phyloP scores from a whole-genome alignment of 2,888 invertebrate species.

The Pardosa pseudoannulata region DNA sequence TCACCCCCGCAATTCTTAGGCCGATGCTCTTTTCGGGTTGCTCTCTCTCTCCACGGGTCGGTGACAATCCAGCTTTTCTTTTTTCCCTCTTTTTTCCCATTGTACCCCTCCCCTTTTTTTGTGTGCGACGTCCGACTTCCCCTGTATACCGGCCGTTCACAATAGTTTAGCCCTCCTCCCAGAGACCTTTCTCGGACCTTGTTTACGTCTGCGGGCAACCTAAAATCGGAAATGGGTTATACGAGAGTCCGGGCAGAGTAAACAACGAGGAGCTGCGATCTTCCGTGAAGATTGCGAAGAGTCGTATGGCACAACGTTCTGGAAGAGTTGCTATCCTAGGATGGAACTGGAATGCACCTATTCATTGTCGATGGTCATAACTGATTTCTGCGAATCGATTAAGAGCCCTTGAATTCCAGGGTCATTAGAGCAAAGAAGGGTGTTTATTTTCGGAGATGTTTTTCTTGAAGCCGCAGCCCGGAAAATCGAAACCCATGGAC shows the following conservation, averaged over 20 bases:
- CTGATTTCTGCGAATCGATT: no score
- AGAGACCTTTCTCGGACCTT: neutral
- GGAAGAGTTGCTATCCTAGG: neutral
- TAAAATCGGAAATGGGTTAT: conserved; percentile 15
- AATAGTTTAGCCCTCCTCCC: neutral
- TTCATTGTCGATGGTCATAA: no score
- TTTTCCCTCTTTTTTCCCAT: neutral
- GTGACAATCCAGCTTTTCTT: neutral
- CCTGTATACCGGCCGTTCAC: neutral
- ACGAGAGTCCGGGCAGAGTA: neutral
- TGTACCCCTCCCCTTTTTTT: neutral
- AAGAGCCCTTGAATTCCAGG: no score
- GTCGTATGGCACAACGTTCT: neutral
- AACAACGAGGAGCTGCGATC: neutral
- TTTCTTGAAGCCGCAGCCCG: no score
- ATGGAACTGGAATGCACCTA: no score
- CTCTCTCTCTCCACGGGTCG: conserved; percentile 5
- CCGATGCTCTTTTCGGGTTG: conserved; percentile 12
- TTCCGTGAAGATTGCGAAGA: neutral
- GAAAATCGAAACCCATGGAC: no score
- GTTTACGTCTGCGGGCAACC: neutral
- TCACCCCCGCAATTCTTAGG: conserved; percentile 10
- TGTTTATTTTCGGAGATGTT: no score
- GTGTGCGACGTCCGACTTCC: neutral
- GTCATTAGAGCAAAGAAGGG: no score